A percentile compares a stretch with the other conserved stretches of the same genome.
Evolutionary conservation across 2,888 invertebrate species (phyloP).

Genomic region (Cerceris rybyensis): DNA sequence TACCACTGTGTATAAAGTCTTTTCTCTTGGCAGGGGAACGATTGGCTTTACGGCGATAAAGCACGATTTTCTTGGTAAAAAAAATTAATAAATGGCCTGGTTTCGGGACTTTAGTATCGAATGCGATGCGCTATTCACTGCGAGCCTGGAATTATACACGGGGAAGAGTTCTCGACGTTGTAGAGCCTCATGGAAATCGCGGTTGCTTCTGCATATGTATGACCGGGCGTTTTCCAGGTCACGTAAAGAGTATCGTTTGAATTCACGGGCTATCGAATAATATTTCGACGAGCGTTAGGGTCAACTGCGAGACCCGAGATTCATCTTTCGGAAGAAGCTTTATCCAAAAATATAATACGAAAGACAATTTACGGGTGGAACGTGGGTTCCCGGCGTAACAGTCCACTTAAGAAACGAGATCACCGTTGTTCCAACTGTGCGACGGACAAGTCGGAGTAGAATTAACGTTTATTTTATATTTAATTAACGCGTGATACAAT

Average conservation of each 20-base stretch:
- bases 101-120: constrained; percentile 46
- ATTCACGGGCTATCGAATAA: constrained; percentile 50
- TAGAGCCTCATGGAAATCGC: constrained; percentile 63
- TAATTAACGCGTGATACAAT: too few relatives aligned
- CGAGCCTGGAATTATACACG: constrained; percentile 58
- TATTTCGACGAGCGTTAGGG: constrained; percentile 32
- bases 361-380: constrained; percentile 3
- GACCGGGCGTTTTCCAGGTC: constrained; percentile 58
- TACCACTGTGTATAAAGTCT: too few relatives aligned
- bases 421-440: too few relatives aligned
- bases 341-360: not conserved
- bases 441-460: too few relatives aligned
- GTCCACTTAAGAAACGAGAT: too few relatives aligned
- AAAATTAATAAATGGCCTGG: constrained; percentile 31
- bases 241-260: constrained; percentile 53
- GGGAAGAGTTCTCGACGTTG: constrained; percentile 51
- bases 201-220: constrained; percentile 60
- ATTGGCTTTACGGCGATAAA: not conserved
- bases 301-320: constrained; percentile 20
- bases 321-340: constrained; percentile 7
- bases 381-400: not conserved
- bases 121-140: constrained; percentile 34
- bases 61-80: constrained; percentile 28
- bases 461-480: too few relatives aligned
- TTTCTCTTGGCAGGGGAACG: too few relatives aligned